phyloP scores from a whole-genome alignment of 2,797 vertebrate genomes.

The Urosaurus nigricauda region DNA sequence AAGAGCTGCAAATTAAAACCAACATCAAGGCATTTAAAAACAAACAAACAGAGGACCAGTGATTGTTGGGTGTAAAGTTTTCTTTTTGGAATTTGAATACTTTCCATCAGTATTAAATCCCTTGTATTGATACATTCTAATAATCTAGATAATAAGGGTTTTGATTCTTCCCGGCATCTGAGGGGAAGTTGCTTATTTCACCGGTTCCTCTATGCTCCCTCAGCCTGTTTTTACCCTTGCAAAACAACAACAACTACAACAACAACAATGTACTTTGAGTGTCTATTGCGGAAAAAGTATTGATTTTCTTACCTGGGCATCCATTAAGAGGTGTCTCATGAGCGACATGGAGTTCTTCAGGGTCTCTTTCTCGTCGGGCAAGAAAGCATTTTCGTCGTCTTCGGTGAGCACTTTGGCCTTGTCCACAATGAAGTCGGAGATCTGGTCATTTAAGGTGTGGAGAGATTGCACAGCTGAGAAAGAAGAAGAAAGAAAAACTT shows the following conservation, averaged over 20 bases:
- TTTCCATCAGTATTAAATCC: neutral
- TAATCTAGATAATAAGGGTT: neutral
- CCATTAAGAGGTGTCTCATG: constrained; percentile 92
- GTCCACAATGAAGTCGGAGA: constrained; percentile 90
- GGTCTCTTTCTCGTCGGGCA: constrained; percentile 86
- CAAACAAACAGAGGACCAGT: neutral
- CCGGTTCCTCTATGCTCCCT: no score
- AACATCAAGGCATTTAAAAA: neutral
- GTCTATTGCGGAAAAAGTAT: neutral
- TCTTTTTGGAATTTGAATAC: neutral
- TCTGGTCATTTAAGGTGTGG: constrained; percentile 93
- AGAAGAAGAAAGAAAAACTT: no score
- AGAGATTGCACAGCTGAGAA: constrained; percentile 87
- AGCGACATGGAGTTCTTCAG: constrained; percentile 90
- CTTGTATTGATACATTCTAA: neutral
- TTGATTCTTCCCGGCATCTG: neutral
- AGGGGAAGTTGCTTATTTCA: no score
- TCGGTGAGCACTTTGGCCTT: constrained; percentile 85
- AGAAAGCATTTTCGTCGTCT: constrained; percentile 79
- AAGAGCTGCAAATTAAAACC: neutral
- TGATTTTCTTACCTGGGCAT: constrained; percentile 87
- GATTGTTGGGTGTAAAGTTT: neutral
- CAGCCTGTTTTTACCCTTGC: neutral
- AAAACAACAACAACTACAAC: neutral
- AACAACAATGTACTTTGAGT: neutral